A percentile compares a stretch with the other conserved stretches of the same genome.
phyloP scores from a whole-genome alignment of 2,797 vertebrate genomes.

The Sebastes iracundus region DNA sequence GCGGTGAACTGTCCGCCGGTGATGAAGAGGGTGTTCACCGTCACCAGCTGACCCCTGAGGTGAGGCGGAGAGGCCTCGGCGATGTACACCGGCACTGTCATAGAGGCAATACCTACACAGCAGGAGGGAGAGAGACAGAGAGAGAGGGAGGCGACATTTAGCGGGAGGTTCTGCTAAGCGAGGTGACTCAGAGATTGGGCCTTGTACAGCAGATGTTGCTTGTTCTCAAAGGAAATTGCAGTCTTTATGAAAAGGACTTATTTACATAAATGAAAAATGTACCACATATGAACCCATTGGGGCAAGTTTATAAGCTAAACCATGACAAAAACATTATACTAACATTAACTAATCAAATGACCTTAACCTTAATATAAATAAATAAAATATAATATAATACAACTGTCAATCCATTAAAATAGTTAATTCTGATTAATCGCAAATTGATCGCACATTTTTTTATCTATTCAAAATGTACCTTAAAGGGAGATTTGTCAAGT shows the following conservation, averaged over 20 bases:
- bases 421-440: too few relatives aligned
- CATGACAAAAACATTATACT: neutral
- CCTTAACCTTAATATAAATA: accelerated
- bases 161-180: neutral
- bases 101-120: constrained; percentile 91
- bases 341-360: neutral
- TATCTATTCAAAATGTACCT: too few relatives aligned
- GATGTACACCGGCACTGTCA: constrained; percentile 98
- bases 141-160: neutral
- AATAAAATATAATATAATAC: neutral
- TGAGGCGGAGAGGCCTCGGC: constrained; percentile 95
- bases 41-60: constrained; percentile 95
- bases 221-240: neutral
- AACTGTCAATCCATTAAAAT: too few relatives aligned
- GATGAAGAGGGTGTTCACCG: constrained; percentile 97
- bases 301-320: neutral
- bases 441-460: too few relatives aligned
- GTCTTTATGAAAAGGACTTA: neutral
- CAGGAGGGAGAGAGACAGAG: neutral
- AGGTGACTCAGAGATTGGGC: neutral
- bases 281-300: neutral
- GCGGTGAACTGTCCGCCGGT: constrained; percentile 96
- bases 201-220: neutral
- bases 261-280: neutral
- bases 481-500: too few relatives aligned